Conservation (phyloP, 2,113 vertebrate species). For the Caranx ignobilis region DNA sequence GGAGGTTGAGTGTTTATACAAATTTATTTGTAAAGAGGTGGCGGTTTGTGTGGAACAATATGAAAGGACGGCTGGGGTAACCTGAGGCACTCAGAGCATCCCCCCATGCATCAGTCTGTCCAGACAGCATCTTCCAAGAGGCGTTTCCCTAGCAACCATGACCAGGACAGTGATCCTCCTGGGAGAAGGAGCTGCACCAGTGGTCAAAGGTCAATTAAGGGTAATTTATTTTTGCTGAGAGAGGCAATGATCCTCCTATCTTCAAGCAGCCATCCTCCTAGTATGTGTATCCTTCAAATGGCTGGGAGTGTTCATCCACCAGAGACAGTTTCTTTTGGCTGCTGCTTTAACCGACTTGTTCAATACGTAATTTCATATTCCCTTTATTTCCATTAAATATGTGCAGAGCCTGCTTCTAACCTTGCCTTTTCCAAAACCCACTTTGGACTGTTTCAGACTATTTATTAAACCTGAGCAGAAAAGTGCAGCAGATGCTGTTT, state of each 20-base stretch:
- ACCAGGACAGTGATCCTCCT: conserved; percentile 57
- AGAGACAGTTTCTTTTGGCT: conserved; percentile 6
- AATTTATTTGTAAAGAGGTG: neutral
- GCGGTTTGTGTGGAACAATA: neutral
- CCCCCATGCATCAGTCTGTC: conserved; percentile 24
- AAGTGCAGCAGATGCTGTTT: conserved; percentile 2
- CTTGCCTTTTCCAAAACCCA: neutral
- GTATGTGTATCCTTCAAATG: conserved; percentile 11
- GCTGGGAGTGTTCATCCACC: conserved; percentile 11
- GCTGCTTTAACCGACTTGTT: conserved; percentile 4
- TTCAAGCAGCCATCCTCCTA: conserved; percentile 38
- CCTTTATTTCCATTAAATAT: conserved; percentile 23
- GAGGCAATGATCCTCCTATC: conserved; percentile 45
- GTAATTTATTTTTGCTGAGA: conserved; percentile 74
- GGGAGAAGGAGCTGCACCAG: conserved; percentile 18
- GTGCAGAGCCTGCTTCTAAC: neutral
- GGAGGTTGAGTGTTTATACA: neutral
- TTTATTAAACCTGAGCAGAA: neutral
- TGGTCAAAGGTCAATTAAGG: conserved; percentile 79
- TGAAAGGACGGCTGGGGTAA: neutral
- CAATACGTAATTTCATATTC: neutral
- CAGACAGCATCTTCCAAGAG: conserved; percentile 36
- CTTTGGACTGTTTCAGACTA: neutral
- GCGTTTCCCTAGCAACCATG: conserved; percentile 78
- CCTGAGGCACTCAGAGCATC: neutral